phyloP scores from a whole-genome alignment of 2,888 invertebrate genomes.

The Ctenicera cuprea region DNA sequence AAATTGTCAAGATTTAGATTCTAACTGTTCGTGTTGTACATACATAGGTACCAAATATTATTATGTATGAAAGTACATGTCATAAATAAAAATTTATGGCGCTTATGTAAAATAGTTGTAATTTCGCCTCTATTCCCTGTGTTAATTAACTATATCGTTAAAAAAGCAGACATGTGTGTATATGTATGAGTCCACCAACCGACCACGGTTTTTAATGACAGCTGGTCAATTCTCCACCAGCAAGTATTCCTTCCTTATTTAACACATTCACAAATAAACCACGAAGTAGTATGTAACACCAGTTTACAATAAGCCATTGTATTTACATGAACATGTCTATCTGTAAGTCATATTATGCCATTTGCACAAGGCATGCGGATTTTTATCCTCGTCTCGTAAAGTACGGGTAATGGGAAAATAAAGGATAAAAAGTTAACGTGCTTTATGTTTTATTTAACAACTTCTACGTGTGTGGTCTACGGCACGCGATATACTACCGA shows the following conservation, averaged over 20 bases:
- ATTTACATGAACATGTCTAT: constrained; percentile 58
- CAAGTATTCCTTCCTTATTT: constrained; percentile 44
- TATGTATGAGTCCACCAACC: constrained; percentile 43
- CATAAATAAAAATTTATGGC: constrained; percentile 26
- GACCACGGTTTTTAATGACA: constrained; percentile 44
- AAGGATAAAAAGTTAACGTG: constrained; percentile 70
- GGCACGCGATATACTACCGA: constrained; percentile 72
- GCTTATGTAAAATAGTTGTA: constrained; percentile 35
- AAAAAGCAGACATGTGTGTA: constrained; percentile 51
- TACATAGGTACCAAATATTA: constrained; percentile 1
- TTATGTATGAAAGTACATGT: neutral
- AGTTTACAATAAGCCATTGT: constrained; percentile 54
- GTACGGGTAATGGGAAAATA: constrained; percentile 64
- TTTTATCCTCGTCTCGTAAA: constrained; percentile 57
- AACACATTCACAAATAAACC: constrained; percentile 38
- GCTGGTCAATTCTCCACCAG: constrained; percentile 35
- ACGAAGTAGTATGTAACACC: constrained; percentile 45
- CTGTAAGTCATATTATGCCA: constrained; percentile 56
- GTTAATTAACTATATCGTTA: constrained; percentile 55
- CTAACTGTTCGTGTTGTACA: neutral
- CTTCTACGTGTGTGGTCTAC: constrained; percentile 71
- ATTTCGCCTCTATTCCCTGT: constrained; percentile 22
- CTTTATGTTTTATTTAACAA: constrained; percentile 73
- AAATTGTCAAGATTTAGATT: neutral
- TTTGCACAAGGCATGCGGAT: constrained; percentile 53